Base-by-base conservation (phyloP, 1,140 invertebrate genomes). In the Drosophila ficusphila region DNA sequence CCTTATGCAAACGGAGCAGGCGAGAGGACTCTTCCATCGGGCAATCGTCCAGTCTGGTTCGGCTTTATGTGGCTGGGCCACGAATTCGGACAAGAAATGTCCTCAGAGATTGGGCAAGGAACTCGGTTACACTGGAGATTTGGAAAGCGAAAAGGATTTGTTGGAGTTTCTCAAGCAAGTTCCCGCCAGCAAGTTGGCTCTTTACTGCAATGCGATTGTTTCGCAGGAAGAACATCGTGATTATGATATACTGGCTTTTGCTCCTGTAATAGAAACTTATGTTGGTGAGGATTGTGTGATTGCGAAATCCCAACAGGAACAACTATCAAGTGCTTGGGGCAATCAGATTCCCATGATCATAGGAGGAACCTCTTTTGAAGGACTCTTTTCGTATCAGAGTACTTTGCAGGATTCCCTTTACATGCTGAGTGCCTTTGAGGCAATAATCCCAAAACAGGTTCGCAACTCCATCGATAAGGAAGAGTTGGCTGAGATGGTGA, bases 1-100 rank as follows among this genome's bases (percentile, higher is more conserved):
- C n/a, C 70, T 90, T 3, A 75, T 89, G 60, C 49, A 88, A 1
- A 82, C 81, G 29, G 72, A 79, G 11, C 81, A 90, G 61, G 69
- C 90, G 4, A 58, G 76, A 91, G 93, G 93, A 14, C 78, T 94
- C 19, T 94, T 94, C 48, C 92, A 94, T 52, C 93, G 93, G 73
- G 93, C 92, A 11, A 94, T 95, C 21, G 89, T 93, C 14, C 92
- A 94, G 69, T 94, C 94, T 16, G 94, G 94, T 0, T 92, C 92
- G 0, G 89, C 92, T 2, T 70, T 94, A 39, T 89, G 92, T 36
- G 91, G 91, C 38, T 90, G 89, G 86, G 64, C 79, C 18, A 70
- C 62, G 6, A 48, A 70, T 0, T 48, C 71, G 23, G 68, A 88
- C 27, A 57, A 51, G 0, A 58, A 65, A 5, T 71, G 67, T 14